Evolutionary conservation across 2,888 invertebrate species (phyloP).

Genomic region (Lithodes maja): DNA sequence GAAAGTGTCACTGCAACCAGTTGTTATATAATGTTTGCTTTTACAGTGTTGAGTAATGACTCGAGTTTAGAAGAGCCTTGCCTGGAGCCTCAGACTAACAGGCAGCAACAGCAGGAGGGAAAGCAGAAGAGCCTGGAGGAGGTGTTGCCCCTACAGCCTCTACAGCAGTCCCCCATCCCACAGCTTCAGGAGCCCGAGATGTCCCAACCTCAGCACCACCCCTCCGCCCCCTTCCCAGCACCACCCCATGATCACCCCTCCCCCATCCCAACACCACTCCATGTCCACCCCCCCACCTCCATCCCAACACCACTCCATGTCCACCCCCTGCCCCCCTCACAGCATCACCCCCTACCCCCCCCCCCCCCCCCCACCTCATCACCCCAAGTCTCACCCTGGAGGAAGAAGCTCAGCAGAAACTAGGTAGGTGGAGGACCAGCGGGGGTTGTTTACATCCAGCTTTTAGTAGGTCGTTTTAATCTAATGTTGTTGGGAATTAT

Average conservation of each 20-base stretch:
- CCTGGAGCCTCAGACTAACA: constrained; percentile 61
- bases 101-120: constrained; percentile 63
- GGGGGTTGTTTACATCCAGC: too few species aligned
- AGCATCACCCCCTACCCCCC: constrained; percentile 21
- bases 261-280: constrained; percentile 11
- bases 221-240: constrained; percentile 14
- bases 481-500: too few species aligned
- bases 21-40: neutral
- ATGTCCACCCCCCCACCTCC: constrained; percentile 47
- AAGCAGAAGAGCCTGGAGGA: constrained; percentile 51
- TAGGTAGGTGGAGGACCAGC: constrained; percentile 44
- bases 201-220: constrained; percentile 22
- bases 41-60: constrained; percentile 63
- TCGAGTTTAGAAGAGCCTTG: constrained; percentile 61
- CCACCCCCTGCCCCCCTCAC: constrained; percentile 18
- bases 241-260: constrained; percentile 22
- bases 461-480: too few species aligned
- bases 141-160: constrained; percentile 38
- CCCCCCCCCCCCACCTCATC: constrained; percentile 32
- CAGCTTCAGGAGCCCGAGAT: constrained; percentile 35
- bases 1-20: neutral
- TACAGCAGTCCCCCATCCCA: constrained; percentile 2
- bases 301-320: constrained; percentile 26
- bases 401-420: constrained; percentile 67
- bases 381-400: constrained; percentile 55